Evolutionary conservation across 2,797 vertebrate species (phyloP).

Genomic region (Gymnopithys bicolor): DNA sequence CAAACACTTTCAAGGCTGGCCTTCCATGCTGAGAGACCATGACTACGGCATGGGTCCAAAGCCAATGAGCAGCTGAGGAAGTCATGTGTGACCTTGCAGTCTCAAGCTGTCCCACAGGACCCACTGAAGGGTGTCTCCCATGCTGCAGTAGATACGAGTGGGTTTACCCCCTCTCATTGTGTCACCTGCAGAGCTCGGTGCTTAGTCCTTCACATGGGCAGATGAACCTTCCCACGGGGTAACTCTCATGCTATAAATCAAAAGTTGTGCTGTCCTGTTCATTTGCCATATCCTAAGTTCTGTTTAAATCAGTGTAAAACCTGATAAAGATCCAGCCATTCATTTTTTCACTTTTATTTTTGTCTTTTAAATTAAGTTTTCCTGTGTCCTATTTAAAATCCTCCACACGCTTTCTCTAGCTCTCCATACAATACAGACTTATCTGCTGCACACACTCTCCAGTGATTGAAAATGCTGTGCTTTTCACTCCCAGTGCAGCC

Average conservation of each 20-base stretch:
- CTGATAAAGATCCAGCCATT: background rate
- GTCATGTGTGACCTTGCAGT: background rate
- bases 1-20: background rate
- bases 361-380: background rate
- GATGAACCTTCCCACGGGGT: background rate
- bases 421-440: background rate
- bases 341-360: background rate
- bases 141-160: background rate
- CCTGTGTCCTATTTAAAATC: background rate
- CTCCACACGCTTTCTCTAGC: background rate
- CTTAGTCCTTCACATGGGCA: background rate
- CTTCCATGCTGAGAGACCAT: background rate
- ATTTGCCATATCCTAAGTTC: background rate
- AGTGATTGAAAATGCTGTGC: background rate
- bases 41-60: background rate
- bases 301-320: background rate
- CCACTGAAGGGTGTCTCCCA: background rate
- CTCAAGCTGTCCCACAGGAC: background rate
- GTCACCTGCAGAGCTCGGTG: background rate
- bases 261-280: background rate
- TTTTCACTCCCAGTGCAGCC: slow-evolving; percentile 10
- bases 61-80: background rate
- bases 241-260: background rate
- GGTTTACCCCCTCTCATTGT: background rate
- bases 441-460: slow-evolving; percentile 21